phyloP scores from a whole-genome alignment of 2,113 vertebrate genomes.

The Alethe castanea region DNA sequence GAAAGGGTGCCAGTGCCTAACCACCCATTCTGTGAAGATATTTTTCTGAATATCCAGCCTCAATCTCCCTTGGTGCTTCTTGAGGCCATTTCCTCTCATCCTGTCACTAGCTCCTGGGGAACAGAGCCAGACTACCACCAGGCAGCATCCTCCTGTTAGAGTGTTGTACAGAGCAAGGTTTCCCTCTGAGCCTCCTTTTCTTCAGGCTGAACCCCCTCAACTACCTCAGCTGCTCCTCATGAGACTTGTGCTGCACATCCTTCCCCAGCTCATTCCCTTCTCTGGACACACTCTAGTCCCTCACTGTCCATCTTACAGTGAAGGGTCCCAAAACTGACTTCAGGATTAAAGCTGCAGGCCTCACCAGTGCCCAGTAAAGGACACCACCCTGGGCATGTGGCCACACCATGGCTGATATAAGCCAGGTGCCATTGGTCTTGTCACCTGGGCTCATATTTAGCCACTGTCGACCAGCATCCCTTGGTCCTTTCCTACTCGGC shows the following conservation, averaged over 20 bases:
- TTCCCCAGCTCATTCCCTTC: background rate
- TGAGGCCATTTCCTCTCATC: background rate
- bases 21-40: background rate
- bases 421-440: background rate
- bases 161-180: background rate
- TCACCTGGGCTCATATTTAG: background rate
- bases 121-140: background rate
- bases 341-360: background rate
- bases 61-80: background rate
- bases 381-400: background rate
- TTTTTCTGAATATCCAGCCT: background rate
- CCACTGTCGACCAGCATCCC: fast-evolving
- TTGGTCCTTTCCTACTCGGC: fast-evolving
- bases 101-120: background rate
- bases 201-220: background rate
- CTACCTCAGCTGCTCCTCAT: background rate
- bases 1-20: background rate
- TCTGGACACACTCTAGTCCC: background rate
- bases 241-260: background rate
- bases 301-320: background rate
- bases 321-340: background rate
- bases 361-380: background rate
- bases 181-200: background rate
- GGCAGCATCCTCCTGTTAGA: background rate
- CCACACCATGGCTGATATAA: background rate